Percentiles rank a stretch among this genome's conserved stretches.
Conservation (phyloP, 2,888 invertebrate species). For the Eubasilissa splendida region DNA sequence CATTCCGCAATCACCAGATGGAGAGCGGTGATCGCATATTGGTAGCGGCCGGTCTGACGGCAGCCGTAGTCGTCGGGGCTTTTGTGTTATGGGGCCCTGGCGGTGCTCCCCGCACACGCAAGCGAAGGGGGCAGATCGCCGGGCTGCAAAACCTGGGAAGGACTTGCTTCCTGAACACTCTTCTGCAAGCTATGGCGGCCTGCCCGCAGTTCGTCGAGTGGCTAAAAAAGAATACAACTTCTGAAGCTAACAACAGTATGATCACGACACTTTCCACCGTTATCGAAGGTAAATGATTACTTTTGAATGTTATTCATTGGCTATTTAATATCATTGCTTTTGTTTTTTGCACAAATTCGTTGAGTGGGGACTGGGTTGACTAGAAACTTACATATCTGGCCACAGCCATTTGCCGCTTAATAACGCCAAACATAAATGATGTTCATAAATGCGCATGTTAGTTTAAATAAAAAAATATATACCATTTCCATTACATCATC, state of each 20-base stretch:
- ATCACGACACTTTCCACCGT: constrained; percentile 83
- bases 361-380: too few relatives aligned
- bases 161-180: constrained; percentile 93
- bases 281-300: constrained; percentile 74
- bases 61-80: constrained; percentile 86
- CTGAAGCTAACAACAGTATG: constrained; percentile 78
- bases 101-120: constrained; percentile 74
- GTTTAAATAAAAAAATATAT: too few relatives aligned
- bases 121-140: constrained; percentile 81
- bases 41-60: constrained; percentile 85
- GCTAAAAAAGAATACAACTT: constrained; percentile 76
- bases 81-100: constrained; percentile 89
- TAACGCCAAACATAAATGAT: too few relatives aligned
- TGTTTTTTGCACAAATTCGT: too few relatives aligned
- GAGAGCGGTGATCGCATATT: constrained; percentile 84
- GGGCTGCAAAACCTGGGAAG: constrained; percentile 93
- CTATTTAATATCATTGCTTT: too few relatives aligned
- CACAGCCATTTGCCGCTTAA: too few relatives aligned
- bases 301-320: background rate
- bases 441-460: too few relatives aligned
- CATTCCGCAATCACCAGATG: constrained; percentile 65
- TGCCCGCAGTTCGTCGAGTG: constrained; percentile 89
- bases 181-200: constrained; percentile 91
- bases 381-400: too few relatives aligned
- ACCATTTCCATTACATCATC: too few relatives aligned